Percentiles rank a stretch among this genome's conserved stretches.
Evolutionary conservation across 2,888 invertebrate genomes (phyloP).

Genomic region (Phengaris arion): DNA sequence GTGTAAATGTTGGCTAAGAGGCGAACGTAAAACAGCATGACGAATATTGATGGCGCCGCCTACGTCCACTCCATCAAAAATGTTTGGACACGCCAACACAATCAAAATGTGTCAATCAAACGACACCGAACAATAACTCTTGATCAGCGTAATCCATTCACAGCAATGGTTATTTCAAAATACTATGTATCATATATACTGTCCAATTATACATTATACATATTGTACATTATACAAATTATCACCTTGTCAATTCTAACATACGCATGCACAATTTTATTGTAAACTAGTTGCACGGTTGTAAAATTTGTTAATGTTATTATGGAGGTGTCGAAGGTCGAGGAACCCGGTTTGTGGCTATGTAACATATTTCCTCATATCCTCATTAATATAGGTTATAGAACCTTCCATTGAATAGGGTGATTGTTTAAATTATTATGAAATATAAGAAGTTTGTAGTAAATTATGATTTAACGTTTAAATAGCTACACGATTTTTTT

Average conservation of each 20-base stretch:
- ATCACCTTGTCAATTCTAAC: background rate
- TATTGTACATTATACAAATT: constrained; percentile 6
- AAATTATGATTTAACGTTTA: too few relatives aligned
- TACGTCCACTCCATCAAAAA: constrained; percentile 54
- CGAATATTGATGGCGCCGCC: constrained; percentile 66
- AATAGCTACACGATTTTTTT: too few relatives aligned
- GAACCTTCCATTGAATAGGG: too few relatives aligned
- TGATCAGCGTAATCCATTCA: constrained; percentile 26
- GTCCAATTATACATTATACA: constrained; percentile 22
- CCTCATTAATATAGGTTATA: background rate
- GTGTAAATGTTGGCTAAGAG: constrained; percentile 33
- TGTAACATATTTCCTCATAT: background rate
- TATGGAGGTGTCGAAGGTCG: background rate
- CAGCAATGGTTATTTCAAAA: constrained; percentile 20
- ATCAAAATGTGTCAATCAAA: constrained; percentile 47
- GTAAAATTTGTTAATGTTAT: constrained; percentile 6
- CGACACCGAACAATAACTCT: constrained; percentile 38
- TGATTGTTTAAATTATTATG: too few relatives aligned
- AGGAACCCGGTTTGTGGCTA: background rate
- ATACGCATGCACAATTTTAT: background rate
- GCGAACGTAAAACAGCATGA: constrained; percentile 54
- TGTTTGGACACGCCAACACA: constrained; percentile 53
- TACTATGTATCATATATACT: constrained; percentile 16
- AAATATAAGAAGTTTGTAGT: too few relatives aligned
- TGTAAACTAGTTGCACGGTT: constrained; percentile 4